These are phyloP conservation scores for Rhinichthys klamathensis DNA, from an alignment of 2,113 vertebrate species.

Conservation along the genomic window DNA sequence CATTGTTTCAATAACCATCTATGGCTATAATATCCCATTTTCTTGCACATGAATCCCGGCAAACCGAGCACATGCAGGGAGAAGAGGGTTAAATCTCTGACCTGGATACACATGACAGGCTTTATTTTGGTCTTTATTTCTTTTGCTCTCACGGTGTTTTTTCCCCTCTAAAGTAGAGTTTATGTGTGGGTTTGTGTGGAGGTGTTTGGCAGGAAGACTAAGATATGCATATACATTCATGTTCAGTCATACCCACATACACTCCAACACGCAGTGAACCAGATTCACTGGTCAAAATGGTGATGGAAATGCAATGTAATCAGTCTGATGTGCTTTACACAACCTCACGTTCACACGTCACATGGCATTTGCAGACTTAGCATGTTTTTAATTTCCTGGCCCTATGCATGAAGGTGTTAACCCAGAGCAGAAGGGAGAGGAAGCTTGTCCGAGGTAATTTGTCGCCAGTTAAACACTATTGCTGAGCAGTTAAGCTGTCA, in stretches of 20 bases:
- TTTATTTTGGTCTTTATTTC: conserved; percentile 61
- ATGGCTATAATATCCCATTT: background rate
- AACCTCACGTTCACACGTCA: background rate
- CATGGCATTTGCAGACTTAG: background rate
- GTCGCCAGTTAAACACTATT: conserved; percentile 74
- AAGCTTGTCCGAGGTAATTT: conserved; percentile 72
- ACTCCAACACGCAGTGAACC: background rate
- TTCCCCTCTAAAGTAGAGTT: conserved; percentile 36
- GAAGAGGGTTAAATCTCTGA: conserved; percentile 54
- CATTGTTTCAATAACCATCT: conserved; percentile 16
- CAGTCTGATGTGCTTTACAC: background rate
- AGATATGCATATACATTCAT: background rate
- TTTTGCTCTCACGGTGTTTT: conserved; percentile 34
- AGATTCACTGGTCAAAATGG: conserved; percentile 14
- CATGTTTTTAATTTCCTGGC: conserved; percentile 1
- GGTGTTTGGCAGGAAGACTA: conserved; percentile 35
- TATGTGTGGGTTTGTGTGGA: conserved; percentile 44
- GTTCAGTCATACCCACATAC: conserved; percentile 6
- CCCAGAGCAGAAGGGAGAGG: background rate
- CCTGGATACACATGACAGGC: conserved; percentile 56
- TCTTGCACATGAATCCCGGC: background rate
- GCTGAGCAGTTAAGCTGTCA: conserved; percentile 78
- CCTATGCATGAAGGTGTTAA: background rate
- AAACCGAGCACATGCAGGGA: background rate
- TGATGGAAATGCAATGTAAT: conserved; percentile 5